These are phyloP conservation scores for Probaryconus sp. DNA, from an alignment of 1,140 invertebrate genomes.

Conservation along the genomic window DNA sequence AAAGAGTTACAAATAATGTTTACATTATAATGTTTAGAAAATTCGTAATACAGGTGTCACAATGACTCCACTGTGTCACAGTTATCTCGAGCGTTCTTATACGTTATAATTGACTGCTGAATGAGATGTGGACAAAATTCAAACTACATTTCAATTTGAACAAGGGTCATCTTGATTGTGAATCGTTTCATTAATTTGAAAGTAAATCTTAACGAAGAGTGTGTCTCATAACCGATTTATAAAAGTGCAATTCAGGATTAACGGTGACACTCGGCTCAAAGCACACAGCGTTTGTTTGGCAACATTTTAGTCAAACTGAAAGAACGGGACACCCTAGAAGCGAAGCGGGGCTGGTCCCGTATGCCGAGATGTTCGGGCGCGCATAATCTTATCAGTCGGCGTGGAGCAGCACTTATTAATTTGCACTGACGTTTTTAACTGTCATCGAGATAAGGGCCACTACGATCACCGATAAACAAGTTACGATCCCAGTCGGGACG, in stretches of 20 bases:
- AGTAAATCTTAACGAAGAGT: too few species aligned
- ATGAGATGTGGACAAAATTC: too few species aligned
- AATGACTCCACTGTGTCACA: too few species aligned
- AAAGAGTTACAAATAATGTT: too few species aligned
- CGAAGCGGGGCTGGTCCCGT: conserved; percentile 21
- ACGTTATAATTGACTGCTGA: too few species aligned
- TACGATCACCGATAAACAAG: conserved; percentile 60
- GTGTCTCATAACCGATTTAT: conserved; percentile 15
- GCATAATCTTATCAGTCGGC: conserved; percentile 53
- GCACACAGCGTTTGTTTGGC: conserved; percentile 47
- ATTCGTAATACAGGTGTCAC: too few species aligned
- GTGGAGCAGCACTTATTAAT: conserved; percentile 55
- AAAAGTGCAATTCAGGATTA: conserved; percentile 37
- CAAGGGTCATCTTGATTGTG: too few species aligned
- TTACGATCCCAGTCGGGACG: conserved; percentile 45
- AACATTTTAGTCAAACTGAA: conserved; percentile 19
- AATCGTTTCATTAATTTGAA: too few species aligned
- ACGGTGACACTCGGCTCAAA: conserved; percentile 35
- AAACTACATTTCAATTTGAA: too few species aligned
- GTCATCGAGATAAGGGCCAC: conserved; percentile 56
- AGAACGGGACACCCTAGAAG: conserved; percentile 41
- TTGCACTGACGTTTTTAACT: conserved; percentile 56
- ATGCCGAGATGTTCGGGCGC: conserved; percentile 34
- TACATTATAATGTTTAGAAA: too few species aligned
- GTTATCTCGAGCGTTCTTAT: too few species aligned